These are phyloP conservation scores for Hippocampus comes DNA, from an alignment of 2,113 vertebrate species.

Conservation along the genomic window DNA sequence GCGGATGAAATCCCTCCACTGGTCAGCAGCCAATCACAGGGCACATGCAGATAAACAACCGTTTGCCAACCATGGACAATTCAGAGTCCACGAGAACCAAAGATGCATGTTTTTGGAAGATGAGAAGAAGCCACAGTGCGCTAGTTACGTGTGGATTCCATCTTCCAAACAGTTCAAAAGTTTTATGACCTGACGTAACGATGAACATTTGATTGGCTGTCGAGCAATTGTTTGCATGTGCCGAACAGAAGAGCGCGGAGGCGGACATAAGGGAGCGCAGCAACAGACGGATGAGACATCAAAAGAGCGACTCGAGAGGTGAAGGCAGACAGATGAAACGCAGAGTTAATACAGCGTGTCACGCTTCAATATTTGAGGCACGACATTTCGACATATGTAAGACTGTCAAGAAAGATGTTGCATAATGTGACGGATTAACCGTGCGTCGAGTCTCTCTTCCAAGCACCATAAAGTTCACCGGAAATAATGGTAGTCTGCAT, in stretches of 20 bases:
- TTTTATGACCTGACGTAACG: neutral
- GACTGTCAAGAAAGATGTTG: neutral
- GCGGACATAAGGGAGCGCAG: neutral
- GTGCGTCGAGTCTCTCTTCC: slow-evolving; percentile 2
- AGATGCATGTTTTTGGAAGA: too few species aligned
- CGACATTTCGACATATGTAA: slow-evolving; percentile 2
- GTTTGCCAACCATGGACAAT: too few species aligned
- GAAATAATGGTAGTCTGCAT: neutral
- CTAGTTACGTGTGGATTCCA: neutral
- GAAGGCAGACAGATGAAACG: slow-evolving; percentile 5
- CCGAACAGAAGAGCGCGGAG: neutral
- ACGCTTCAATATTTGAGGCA: neutral
- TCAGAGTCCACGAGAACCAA: too few species aligned
- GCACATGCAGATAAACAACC: too few species aligned
- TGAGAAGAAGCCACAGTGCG: too few species aligned
- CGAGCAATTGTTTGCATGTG: neutral
- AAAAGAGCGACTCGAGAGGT: slow-evolving; percentile 10
- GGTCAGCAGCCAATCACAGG: too few species aligned
- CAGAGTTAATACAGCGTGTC: neutral
- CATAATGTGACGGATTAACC: neutral
- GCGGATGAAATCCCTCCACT: too few species aligned
- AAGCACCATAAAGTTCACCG: neutral
- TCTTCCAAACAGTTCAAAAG: neutral
- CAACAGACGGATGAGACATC: slow-evolving; percentile 6
- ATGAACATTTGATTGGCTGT: neutral